Evolutionary conservation across 2,888 invertebrate species (phyloP), one percentile per base, ranked within the genome.

Genomic region (Drosophila leonis): DNA sequence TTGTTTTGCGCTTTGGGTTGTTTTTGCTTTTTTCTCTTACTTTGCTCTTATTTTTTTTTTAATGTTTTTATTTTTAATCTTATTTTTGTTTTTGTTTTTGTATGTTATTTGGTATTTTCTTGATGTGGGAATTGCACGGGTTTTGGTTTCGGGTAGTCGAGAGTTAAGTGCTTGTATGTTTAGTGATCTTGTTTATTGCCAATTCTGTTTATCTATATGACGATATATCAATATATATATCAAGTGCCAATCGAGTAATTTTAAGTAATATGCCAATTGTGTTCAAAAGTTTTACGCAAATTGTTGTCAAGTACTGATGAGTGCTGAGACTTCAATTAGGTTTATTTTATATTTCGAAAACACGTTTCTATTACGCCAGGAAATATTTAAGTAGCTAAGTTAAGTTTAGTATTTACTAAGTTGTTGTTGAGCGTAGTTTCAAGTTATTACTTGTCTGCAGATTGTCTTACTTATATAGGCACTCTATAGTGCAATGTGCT

Each of bases 231-330:
- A 61, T 69, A 75, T 57, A 57, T 59, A 48, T 68, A 49, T 37
- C 52, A 48, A 55, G 55, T 76, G 83, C 87, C 78, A 80, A 83
- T 85, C 76, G 57, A 72, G 37, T 63, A 57, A 70, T 65, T 71
- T 68, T 66, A 49, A 31, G 70, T 75, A 59, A 39, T 63, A 75
- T 82, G 85, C 84, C 82, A 78, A 82, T 85, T 79, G 75, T 80
- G 74, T 70, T 67, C 20, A 39, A 60, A 90, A 83, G 88, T 73
- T 75, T 90, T 78, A 90, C 57, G 88, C 88, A 85, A 86, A 90
- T 86, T 88, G 90, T 86, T 85, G 29, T 29, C 39, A 54, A 54
- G 12, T 39, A 83, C 83, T 20, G 13, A 9, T 48, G 72, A 59
- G 56, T 57, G 55, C 41, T 55, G 51, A 54, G 31, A 56, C 42